Percentiles rank a stretch among this genome's conserved stretches.
These are phyloP conservation scores for Axea sp. DNA, from an alignment of 2,888 invertebrate genomes.

Conservation along the genomic window DNA sequence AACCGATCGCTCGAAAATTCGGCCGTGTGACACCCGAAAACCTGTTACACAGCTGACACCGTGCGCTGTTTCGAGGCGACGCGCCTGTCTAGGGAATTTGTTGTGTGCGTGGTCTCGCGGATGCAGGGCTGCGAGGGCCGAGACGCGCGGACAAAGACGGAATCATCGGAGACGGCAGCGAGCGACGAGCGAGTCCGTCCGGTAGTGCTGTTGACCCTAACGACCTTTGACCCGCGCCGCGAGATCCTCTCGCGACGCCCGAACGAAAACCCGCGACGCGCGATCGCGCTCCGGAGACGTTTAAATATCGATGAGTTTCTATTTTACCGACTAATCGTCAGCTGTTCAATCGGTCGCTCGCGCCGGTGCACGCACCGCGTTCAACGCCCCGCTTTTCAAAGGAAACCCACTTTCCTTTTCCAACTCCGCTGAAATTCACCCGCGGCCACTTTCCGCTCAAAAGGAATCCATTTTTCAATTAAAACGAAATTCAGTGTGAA, in stretches of 20 bases:
- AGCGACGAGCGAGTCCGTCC: constrained; percentile 25
- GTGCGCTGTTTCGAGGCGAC: constrained; percentile 3
- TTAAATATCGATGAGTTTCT: constrained; percentile 27
- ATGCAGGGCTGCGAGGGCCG: constrained; percentile 7
- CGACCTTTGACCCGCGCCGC: constrained; percentile 3
- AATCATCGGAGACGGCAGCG: not conserved
- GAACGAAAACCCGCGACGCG: not conserved
- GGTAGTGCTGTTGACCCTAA: constrained; percentile 26
- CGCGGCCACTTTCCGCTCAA: no score
- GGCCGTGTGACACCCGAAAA: constrained; percentile 2
- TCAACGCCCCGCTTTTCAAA: no score
- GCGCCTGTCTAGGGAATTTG: constrained; percentile 53
- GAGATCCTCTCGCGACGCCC: constrained; percentile 7
- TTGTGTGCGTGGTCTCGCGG: constrained; percentile 7
- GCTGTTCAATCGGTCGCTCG: no score
- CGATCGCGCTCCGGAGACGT: not conserved
- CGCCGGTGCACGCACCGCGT: no score
- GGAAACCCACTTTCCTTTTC: no score
- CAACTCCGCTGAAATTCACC: no score
- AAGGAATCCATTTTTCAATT: no score
- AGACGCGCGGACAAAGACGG: constrained; percentile 8
- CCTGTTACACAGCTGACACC: constrained; percentile 20
- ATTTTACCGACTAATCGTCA: constrained; percentile 28
- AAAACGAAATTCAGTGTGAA: no score
- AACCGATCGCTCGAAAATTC: constrained; percentile 2